Conservation (phyloP, 2,113 vertebrate species). For the Glaucidium brasilianum region DNA sequence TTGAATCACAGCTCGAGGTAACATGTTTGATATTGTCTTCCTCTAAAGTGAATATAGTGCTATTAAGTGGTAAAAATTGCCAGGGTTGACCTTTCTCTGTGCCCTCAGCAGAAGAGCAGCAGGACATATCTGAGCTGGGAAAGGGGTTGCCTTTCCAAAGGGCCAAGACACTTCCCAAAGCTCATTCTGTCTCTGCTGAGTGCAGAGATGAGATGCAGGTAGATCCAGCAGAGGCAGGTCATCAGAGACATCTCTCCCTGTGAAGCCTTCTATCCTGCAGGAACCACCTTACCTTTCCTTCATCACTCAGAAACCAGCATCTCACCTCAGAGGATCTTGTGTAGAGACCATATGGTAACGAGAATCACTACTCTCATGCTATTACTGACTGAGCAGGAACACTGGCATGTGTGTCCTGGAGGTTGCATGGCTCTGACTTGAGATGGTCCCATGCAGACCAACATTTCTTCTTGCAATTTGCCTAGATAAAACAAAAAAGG, state of each 20-base stretch:
- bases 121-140: not conserved
- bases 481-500: not conserved
- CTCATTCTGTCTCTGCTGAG: not conserved
- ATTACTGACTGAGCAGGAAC: not conserved
- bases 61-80: not conserved
- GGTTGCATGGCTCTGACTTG: not conserved
- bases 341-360: not conserved
- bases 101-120: not conserved
- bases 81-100: not conserved
- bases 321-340: not conserved
- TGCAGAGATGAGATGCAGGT: not conserved
- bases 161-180: not conserved
- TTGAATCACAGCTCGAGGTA: not conserved
- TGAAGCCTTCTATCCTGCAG: not conserved
- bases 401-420: not conserved
- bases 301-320: not conserved
- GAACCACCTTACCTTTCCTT: not conserved
- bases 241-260: not conserved
- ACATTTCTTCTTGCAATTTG: not conserved
- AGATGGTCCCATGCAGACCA: fast-evolving
- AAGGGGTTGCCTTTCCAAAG: not conserved
- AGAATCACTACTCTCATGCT: not conserved
- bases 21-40: not conserved
- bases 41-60: not conserved
- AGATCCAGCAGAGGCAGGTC: not conserved